These are phyloP conservation scores for Catagonus wagneri DNA, from an alignment of 2,113 vertebrate species.

Conservation along the genomic window DNA sequence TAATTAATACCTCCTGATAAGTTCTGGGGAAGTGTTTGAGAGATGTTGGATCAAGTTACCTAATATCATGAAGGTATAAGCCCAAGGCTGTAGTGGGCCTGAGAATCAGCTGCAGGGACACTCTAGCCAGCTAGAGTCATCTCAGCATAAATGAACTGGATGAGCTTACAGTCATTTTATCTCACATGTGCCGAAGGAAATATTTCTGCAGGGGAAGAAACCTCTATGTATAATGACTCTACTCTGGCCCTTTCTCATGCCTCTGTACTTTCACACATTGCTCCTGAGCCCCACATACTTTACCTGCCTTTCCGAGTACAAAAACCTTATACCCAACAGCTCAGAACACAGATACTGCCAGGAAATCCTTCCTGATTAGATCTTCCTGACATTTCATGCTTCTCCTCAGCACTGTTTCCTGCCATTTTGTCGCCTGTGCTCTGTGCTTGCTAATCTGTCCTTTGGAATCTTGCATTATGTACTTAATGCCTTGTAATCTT, in stretches of 20 bases:
- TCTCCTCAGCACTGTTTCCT: not conserved
- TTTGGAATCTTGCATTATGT: not conserved
- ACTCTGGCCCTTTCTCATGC: not conserved
- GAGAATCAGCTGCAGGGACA: no score
- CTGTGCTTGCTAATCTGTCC: not conserved
- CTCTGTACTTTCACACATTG: not conserved
- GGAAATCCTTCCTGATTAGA: constrained; percentile 28
- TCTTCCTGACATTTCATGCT: not conserved
- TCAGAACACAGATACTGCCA: not conserved
- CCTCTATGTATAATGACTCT: not conserved
- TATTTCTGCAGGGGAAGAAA: not conserved
- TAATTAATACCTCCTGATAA: not conserved
- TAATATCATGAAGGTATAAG: not conserved
- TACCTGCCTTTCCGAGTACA: not conserved
- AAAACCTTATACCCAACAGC: not conserved
- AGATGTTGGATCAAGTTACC: not conserved
- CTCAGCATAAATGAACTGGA: not conserved
- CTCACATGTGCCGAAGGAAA: not conserved
- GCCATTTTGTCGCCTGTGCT: not conserved
- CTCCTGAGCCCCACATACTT: not conserved
- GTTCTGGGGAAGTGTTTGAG: not conserved
- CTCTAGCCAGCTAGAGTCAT: not conserved
- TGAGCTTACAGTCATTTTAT: not conserved
- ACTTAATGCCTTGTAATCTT: not conserved
- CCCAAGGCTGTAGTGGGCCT: not conserved